Evolutionary conservation across 2,113 vertebrate genomes (phyloP).

Genomic region (Catharus bicknelli): DNA sequence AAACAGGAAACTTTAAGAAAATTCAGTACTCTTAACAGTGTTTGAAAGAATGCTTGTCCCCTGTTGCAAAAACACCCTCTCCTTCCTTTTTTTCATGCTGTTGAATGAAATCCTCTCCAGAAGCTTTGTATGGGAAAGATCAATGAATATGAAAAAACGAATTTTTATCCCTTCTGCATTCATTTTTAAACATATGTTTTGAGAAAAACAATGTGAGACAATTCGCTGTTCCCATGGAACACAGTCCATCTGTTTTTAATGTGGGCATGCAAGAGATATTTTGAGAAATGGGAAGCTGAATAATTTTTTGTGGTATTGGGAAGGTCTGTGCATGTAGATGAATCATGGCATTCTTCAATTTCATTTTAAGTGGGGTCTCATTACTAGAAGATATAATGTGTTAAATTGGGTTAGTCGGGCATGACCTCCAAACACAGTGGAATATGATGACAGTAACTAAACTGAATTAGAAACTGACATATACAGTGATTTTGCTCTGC

Average conservation of each 20-base stretch:
- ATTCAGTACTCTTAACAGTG: not conserved
- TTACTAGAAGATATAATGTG: not conserved
- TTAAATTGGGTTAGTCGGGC: not conserved
- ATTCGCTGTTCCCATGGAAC: not conserved
- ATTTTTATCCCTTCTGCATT: not conserved
- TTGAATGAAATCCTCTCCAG: not conserved
- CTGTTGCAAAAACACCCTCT: not conserved
- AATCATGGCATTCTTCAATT: not conserved
- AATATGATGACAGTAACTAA: not conserved
- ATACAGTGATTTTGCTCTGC: not conserved
- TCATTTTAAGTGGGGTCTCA: not conserved
- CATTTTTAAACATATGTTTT: not conserved
- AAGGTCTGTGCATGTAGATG: not conserved
- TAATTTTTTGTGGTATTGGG: not conserved
- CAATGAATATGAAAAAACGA: not conserved
- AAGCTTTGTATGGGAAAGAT: not conserved
- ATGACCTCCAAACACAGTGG: not conserved
- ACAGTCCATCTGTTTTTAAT: not conserved
- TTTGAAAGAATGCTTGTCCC: not conserved
- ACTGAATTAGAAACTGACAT: not conserved
- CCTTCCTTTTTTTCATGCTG: not conserved
- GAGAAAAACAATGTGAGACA: not conserved
- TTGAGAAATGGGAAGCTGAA: not conserved
- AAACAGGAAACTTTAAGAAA: not conserved
- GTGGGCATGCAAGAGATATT: not conserved